These are phyloP conservation scores for Heptranchias perlo DNA, from an alignment of 2,113 vertebrate genomes.

Conservation along the genomic window DNA sequence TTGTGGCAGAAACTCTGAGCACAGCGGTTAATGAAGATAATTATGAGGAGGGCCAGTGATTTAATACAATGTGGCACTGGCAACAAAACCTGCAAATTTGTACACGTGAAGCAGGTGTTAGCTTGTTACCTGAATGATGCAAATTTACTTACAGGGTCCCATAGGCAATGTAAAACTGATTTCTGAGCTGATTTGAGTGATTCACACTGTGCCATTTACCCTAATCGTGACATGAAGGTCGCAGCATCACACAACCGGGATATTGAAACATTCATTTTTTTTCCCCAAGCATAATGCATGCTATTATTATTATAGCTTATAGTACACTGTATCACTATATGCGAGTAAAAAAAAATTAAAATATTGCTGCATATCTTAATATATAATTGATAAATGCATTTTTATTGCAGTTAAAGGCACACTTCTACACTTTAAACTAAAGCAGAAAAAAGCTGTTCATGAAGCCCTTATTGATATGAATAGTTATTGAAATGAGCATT, in stretches of 20 bases:
- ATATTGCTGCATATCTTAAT: neutral
- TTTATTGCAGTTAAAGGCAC: neutral
- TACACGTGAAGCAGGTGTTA: neutral
- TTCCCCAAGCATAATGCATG: neutral
- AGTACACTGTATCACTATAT: neutral
- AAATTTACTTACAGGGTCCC: neutral
- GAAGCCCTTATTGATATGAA: neutral
- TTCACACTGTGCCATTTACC: neutral
- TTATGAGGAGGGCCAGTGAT: neutral
- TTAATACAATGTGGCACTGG: neutral
- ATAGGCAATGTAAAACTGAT: neutral
- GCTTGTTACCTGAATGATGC: neutral
- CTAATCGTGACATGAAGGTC: constrained; percentile 2
- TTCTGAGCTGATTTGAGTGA: neutral
- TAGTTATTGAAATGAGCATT: neutral
- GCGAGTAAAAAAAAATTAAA: neutral
- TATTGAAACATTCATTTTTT: neutral
- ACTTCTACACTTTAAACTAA: neutral
- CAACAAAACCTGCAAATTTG: neutral
- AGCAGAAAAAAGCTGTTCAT: neutral
- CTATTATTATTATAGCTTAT: neutral
- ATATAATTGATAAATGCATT: neutral
- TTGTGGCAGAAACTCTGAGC: neutral
- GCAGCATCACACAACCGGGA: neutral
- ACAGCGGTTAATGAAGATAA: neutral